Conservation (phyloP, 1,140 invertebrate genomes). For the Magallana angulata region DNA sequence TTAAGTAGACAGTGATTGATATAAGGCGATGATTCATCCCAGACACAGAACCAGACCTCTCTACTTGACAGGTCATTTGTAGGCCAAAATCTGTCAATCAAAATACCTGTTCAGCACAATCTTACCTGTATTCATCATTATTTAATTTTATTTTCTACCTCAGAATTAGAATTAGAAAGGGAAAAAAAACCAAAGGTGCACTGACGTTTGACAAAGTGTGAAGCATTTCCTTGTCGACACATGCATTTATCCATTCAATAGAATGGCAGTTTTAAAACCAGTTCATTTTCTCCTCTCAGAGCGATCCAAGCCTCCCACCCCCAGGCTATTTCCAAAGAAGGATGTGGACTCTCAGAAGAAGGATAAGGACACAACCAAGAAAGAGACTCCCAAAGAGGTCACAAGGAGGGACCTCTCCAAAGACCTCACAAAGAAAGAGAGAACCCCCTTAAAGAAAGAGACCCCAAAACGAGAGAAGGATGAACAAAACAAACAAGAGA, state of each 20-base stretch:
- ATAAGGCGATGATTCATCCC: not conserved
- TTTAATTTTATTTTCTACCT: too few relatives aligned
- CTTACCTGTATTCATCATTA: too few relatives aligned
- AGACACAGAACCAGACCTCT: not conserved
- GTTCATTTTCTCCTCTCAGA: not conserved
- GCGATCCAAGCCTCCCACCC: not conserved
- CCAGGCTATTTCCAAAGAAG: not conserved
- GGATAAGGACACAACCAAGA: not conserved
- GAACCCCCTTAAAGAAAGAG: not conserved
- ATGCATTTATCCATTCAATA: not conserved
- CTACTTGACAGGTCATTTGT: not conserved
- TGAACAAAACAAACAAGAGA: slow-evolving; percentile 65
- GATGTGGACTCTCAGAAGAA: not conserved
- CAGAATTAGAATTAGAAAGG: too few relatives aligned
- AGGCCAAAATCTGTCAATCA: slow-evolving; percentile 6
- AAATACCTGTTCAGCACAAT: too few relatives aligned
- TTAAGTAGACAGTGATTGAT: slow-evolving; percentile 5
- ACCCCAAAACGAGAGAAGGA: slow-evolving; percentile 62
- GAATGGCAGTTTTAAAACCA: not conserved
- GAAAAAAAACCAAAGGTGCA: too few relatives aligned
- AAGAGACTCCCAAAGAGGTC: not conserved
- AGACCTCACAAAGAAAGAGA: slow-evolving; percentile 11
- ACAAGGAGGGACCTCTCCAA: not conserved
- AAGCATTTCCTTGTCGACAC: not conserved
- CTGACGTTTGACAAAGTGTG: not conserved